phyloP scores from a whole-genome alignment of 2,113 vertebrate species.

The Tachysurus vachellii region DNA sequence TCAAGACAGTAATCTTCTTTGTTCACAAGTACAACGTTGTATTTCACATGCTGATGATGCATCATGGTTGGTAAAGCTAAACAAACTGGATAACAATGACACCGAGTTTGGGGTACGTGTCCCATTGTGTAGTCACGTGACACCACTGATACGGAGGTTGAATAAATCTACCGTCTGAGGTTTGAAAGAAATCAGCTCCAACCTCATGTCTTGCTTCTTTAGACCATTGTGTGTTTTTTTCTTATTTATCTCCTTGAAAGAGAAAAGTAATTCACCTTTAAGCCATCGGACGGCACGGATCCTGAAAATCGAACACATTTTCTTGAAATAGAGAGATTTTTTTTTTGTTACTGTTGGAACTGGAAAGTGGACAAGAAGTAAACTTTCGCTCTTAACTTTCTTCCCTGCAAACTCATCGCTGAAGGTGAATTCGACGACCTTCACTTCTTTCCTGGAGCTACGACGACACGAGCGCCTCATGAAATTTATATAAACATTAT shows the following conservation, averaged over 20 bases:
- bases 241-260: not conserved
- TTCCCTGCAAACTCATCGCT: not conserved
- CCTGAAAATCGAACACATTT: not conserved
- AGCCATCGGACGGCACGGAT: not conserved
- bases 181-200: not conserved
- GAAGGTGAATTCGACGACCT: not conserved
- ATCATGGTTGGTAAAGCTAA: not conserved
- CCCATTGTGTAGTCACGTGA: not conserved
- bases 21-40: too few relatives aligned
- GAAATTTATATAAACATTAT: slow-evolving; percentile 10
- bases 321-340: not conserved
- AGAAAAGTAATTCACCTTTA: not conserved
- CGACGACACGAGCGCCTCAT: not conserved
- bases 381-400: not conserved
- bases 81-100: not conserved
- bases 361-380: not conserved
- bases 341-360: not conserved
- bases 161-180: not conserved
- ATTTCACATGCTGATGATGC: too few relatives aligned
- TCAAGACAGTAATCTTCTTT: not conserved
- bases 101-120: not conserved
- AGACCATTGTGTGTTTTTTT: not conserved
- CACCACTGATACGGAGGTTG: not conserved
- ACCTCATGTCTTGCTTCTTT: not conserved
- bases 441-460: not conserved